Percentiles rank a stretch among this genome's conserved stretches.
Evolutionary conservation across 2,113 vertebrate genomes (phyloP).

Genomic region (Myotis davidii): DNA sequence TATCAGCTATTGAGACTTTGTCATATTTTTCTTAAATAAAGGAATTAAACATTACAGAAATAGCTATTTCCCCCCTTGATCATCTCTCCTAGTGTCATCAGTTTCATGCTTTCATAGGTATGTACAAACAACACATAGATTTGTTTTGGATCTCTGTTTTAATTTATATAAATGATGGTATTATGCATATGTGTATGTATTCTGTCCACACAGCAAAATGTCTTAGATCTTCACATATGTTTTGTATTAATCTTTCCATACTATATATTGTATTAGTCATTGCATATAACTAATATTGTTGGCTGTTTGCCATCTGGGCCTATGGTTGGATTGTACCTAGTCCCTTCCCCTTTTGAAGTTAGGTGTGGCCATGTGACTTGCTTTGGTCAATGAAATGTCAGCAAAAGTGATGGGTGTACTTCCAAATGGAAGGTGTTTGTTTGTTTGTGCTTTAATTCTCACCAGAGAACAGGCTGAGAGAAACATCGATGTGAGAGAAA

Average conservation of each 20-base stretch:
- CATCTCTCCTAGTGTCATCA: background rate
- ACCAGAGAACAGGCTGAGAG: no score
- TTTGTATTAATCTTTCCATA: constrained; percentile 34
- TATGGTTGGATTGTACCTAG: background rate
- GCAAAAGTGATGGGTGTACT: background rate
- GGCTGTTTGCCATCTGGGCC: background rate
- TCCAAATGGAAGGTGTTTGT: background rate
- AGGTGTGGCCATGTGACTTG: constrained; percentile 23
- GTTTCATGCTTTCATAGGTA: constrained; percentile 33
- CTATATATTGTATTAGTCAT: constrained; percentile 48
- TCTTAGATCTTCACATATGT: constrained; percentile 35
- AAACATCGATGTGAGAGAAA: no score
- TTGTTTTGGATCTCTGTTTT: constrained; percentile 39
- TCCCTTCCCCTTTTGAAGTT: constrained; percentile 18
- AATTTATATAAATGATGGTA: constrained; percentile 19
- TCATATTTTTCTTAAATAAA: constrained; percentile 50
- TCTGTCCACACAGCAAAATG: constrained; percentile 46
- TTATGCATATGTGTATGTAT: background rate
- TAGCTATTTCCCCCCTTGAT: background rate
- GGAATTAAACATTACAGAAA: constrained; percentile 47
- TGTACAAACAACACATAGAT: background rate
- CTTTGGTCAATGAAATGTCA: constrained; percentile 33
- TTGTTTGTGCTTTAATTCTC: no score
- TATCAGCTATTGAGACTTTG: constrained; percentile 50
- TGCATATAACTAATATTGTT: constrained; percentile 23